Conservation (phyloP, 35 echinoderm and acorn worm genomes). For the Ophioderma brevispina region DNA sequence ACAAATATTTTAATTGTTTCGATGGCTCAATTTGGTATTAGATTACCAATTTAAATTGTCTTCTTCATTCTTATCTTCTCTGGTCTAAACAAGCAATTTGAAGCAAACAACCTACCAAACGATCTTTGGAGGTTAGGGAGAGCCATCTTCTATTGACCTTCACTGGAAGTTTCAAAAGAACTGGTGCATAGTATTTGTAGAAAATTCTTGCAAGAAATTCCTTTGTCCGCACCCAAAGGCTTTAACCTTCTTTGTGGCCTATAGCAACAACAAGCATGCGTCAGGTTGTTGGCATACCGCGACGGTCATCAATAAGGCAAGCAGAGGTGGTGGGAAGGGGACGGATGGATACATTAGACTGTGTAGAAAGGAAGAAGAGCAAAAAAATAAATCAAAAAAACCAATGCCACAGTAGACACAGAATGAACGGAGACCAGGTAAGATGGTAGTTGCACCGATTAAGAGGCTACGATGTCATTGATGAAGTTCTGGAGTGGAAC, state of each 20-base stretch:
- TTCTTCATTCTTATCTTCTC: too few relatives aligned
- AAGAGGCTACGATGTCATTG: constrained; percentile 8
- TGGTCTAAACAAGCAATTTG: too few relatives aligned
- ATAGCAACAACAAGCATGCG: constrained; percentile 33
- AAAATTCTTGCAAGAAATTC: background rate
- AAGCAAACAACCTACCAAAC: too few relatives aligned
- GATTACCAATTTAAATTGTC: too few relatives aligned
- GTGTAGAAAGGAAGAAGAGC: constrained; percentile 27
- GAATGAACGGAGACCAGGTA: constrained; percentile 27
- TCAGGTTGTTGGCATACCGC: background rate
- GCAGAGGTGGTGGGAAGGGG: too few relatives aligned
- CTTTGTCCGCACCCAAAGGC: background rate
- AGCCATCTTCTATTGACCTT: too few relatives aligned
- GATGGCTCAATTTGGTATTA: too few relatives aligned
- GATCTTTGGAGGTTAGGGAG: too few relatives aligned
- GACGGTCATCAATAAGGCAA: background rate
- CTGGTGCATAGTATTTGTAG: background rate
- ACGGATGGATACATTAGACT: constrained; percentile 13
- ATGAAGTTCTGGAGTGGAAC: constrained; percentile 25
- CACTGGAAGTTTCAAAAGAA: constrained; percentile 1
- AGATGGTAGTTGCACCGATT: constrained; percentile 30
- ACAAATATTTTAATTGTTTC: too few relatives aligned
- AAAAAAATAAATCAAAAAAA: too few relatives aligned
- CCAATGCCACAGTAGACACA: constrained; percentile 41
- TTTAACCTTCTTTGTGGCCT: background rate